phyloP scores from a whole-genome alignment of 2,113 vertebrate genomes.

The Pseudopipra pipra region DNA sequence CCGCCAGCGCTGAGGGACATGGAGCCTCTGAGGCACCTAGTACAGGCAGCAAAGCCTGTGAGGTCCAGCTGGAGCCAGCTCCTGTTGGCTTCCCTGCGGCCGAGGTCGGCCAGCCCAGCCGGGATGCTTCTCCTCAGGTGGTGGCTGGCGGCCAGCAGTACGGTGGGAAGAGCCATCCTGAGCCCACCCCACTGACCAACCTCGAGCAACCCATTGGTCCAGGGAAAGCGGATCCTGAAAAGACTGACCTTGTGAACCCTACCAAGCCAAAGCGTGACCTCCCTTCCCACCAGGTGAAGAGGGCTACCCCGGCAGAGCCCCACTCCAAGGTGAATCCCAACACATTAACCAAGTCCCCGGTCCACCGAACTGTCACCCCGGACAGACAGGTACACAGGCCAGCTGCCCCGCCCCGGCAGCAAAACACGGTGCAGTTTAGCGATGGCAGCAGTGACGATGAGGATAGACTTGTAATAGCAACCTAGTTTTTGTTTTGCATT shows the following conservation, averaged over 20 bases:
- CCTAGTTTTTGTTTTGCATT: constrained; percentile 78
- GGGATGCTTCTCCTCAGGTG: constrained; percentile 49
- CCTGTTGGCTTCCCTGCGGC: background rate
- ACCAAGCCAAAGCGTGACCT: constrained; percentile 29
- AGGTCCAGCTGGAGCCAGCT: constrained; percentile 18
- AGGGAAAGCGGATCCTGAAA: background rate
- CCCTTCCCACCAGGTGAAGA: constrained; percentile 11
- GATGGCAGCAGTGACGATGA: constrained; percentile 94
- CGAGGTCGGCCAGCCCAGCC: background rate
- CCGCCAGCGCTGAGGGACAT: constrained; percentile 67
- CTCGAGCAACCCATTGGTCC: background rate
- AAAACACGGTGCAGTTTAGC: constrained; percentile 78
- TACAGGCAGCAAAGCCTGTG: background rate
- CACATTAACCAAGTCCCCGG: background rate
- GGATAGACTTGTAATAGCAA: constrained; percentile 94
- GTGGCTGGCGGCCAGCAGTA: constrained; percentile 25
- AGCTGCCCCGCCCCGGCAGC: constrained; percentile 66
- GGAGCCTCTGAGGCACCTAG: constrained; percentile 58
- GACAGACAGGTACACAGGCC: constrained; percentile 54
- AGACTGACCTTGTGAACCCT: background rate
- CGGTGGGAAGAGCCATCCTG: background rate
- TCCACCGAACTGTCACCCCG: constrained; percentile 13
- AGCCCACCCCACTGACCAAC: background rate
- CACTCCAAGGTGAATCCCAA: constrained; percentile 26
- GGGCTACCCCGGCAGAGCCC: background rate